Evolutionary conservation across 2,888 invertebrate genomes (phyloP).

Genomic region (Trichogramma dendrolimi): DNA sequence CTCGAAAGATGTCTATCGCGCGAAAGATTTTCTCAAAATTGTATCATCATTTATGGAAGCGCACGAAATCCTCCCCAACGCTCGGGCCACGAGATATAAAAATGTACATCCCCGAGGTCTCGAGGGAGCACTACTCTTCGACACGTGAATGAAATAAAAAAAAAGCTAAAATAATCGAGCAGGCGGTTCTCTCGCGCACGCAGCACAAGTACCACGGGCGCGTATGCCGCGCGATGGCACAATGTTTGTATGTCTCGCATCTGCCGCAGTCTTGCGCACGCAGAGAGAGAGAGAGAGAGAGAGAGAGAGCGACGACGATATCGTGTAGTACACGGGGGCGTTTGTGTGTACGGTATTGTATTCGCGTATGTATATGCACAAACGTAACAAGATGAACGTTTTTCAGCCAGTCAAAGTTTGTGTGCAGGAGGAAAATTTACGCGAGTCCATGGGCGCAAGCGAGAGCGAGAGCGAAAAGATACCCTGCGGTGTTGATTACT

Average conservation of each 20-base stretch:
- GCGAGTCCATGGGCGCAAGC: too few species aligned
- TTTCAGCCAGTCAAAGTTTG: too few species aligned
- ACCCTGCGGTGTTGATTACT: too few species aligned
- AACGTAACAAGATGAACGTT: too few species aligned
- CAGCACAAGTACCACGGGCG: neutral
- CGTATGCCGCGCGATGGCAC: conserved; percentile 16
- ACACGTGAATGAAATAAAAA: conserved; percentile 7
- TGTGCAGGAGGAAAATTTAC: too few species aligned
- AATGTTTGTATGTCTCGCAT: conserved; percentile 8
- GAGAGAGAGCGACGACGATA: neutral
- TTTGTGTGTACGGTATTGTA: too few species aligned
- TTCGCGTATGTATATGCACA: too few species aligned
- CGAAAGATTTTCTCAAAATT: neutral
- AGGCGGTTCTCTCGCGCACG: conserved; percentile 6
- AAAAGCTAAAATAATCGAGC: conserved; percentile 4
- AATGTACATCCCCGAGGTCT: conserved; percentile 13
- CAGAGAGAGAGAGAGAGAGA: conserved; percentile 3
- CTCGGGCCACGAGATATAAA: neutral
- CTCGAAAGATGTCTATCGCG: neutral
- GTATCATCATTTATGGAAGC: neutral
- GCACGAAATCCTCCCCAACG: too few species aligned
- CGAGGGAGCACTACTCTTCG: conserved; percentile 13
- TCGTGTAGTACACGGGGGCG: neutral
- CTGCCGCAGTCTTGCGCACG: conserved; percentile 14
- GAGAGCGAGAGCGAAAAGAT: too few species aligned